phyloP scores from a whole-genome alignment of 2,113 vertebrate genomes.

The Stomatorhinus ivindoensis region DNA sequence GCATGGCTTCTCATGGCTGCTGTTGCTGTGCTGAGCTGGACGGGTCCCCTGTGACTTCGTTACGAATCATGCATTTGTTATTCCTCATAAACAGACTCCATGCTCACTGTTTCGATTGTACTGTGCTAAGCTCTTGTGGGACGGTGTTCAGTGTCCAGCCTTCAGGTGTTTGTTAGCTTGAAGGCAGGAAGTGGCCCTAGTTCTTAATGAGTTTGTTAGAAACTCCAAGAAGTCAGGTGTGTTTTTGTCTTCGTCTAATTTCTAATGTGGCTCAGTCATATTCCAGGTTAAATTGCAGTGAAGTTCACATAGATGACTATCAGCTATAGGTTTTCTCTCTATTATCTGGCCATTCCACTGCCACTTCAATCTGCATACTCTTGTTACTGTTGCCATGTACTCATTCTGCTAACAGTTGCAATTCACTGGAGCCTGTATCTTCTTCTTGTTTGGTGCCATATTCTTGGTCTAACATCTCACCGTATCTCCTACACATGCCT shows the following conservation, averaged over 20 bases:
- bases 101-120: background rate
- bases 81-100: background rate
- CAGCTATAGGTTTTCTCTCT: background rate
- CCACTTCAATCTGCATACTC: background rate
- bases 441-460: background rate
- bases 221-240: background rate
- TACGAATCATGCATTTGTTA: background rate
- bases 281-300: background rate
- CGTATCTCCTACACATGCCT: background rate
- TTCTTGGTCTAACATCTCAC: background rate
- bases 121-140: background rate
- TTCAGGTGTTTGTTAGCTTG: background rate
- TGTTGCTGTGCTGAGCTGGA: background rate
- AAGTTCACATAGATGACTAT: background rate
- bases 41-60: background rate
- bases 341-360: background rate
- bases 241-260: background rate
- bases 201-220: background rate
- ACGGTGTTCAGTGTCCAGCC: background rate
- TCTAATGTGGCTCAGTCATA: background rate
- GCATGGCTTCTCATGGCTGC: background rate
- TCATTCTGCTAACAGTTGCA: background rate
- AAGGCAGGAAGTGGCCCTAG: background rate
- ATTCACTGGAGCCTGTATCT: background rate
- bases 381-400: background rate